These are phyloP conservation scores for Noctua janthina DNA, from an alignment of 2,888 invertebrate species.

Conservation along the genomic window DNA sequence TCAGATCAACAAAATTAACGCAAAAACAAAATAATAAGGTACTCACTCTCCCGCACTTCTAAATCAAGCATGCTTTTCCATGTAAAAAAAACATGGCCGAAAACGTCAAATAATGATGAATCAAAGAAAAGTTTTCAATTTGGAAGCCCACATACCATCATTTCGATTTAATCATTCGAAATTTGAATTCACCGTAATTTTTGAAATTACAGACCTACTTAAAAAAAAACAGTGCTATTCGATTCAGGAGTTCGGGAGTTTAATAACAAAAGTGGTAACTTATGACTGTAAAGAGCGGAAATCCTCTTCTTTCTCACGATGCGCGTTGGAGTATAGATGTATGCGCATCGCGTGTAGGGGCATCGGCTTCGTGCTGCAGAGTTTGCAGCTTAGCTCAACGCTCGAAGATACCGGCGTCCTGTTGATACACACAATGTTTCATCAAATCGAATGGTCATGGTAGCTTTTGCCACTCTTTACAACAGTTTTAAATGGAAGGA, in stretches of 20 bases:
- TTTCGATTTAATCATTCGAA: neutral
- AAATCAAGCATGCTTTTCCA: neutral
- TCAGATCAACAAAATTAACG: constrained; percentile 41
- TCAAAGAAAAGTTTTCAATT: neutral
- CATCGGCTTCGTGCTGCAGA: constrained; percentile 84
- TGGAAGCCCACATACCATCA: neutral
- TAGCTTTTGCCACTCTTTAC: neutral
- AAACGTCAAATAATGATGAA: neutral
- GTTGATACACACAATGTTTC: constrained; percentile 21
- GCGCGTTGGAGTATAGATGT: constrained; percentile 87
- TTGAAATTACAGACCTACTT: neutral
- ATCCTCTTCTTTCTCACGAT: constrained; percentile 84
- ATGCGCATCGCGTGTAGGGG: constrained; percentile 86
- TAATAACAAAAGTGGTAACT: constrained; percentile 26
- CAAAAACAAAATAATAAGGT: neutral
- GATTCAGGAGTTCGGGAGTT: neutral
- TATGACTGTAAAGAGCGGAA: constrained; percentile 77
- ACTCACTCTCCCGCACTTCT: neutral
- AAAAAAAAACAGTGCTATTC: neutral
- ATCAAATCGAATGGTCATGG: neutral
- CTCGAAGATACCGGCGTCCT: constrained; percentile 78
- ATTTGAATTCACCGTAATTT: neutral
- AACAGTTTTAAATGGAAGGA: neutral
- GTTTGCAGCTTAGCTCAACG: constrained; percentile 81
- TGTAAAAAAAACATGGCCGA: neutral